Percentiles rank a stretch among this genome's conserved stretches.
phyloP scores from a whole-genome alignment of 2,797 vertebrate species.

The Pelodytes ibericus region DNA sequence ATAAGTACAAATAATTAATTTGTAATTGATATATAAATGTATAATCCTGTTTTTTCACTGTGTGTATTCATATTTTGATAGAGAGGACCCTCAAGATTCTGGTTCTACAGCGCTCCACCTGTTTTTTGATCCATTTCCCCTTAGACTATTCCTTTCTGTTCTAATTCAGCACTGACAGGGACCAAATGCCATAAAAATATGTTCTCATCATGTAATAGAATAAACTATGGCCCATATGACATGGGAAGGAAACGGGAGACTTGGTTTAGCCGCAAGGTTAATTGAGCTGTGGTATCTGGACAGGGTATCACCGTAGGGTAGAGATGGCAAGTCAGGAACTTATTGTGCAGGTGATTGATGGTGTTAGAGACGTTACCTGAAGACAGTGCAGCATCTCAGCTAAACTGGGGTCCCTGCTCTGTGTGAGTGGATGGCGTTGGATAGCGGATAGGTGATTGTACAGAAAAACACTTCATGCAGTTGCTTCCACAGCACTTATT shows the following conservation, averaged over 20 bases:
- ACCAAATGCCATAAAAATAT: too few species aligned
- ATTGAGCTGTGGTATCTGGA: slow-evolving; percentile 32
- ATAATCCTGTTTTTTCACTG: too few species aligned
- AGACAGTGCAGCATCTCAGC: slow-evolving; percentile 2
- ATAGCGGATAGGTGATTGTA: background rate
- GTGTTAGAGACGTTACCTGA: slow-evolving; percentile 12
- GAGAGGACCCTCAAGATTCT: too few species aligned
- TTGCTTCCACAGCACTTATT: slow-evolving; percentile 27
- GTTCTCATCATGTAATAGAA: too few species aligned
- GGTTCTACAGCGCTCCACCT: too few species aligned
- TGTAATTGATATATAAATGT: too few species aligned
- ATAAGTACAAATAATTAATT: too few species aligned
- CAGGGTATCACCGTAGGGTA: slow-evolving; percentile 8
- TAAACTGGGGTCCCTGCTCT: slow-evolving; percentile 2
- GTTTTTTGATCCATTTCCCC: too few species aligned
- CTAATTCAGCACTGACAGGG: too few species aligned
- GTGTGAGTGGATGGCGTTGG: slow-evolving; percentile 8
- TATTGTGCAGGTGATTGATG: slow-evolving; percentile 37
- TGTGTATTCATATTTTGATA: too few species aligned
- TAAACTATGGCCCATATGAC: too few species aligned
- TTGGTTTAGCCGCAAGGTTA: slow-evolving; percentile 11
- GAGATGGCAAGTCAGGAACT: background rate
- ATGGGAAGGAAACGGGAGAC: background rate
- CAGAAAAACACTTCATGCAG: slow-evolving; percentile 10
- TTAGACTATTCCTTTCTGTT: too few species aligned